Evolutionary conservation across 2,888 invertebrate genomes (phyloP), one percentile per base, ranked within the genome.

Genomic region (Cephus pygmeus): DNA sequence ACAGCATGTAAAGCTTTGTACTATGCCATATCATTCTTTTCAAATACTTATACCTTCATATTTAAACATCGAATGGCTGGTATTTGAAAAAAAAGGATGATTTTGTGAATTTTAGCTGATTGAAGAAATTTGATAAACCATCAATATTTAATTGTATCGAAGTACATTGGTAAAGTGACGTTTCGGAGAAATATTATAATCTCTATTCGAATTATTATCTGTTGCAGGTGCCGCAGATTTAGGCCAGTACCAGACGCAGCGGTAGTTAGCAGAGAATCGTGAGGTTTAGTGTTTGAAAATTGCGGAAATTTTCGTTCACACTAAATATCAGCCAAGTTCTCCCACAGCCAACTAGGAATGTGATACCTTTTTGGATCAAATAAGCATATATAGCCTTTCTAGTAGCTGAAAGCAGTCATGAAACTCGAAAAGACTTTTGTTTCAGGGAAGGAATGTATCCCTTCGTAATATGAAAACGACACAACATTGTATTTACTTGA

Each of bases 211-310:
- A n/a, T 34, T 40, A 71, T 68, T 75, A 33, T n/a, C 34, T 82
- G 79, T 88, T 88, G 12, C 83, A 91, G 91, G 84, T 91, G 91
- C 82, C 90, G 91, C 81, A 88, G 91, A 87, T 91, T 90, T 86
- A 88, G 90, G 85, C 91, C 91, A 82, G 89, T 91, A 85, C 90
- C 90, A 77, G 91, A 91, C 78, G 85, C 88, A 83, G 87, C 90
- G 79, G 87, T 91, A 87, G 85, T 87, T 81, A 89, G 88, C 86
- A 87, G 88, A 85, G 90, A 91, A 81, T 90, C 91, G 91, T 91
- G 91, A 91, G 90, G 85, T 81, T 89, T 85, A 86, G 83, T 84
- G 78, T 80, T 82, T 69, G 81, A 84, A 84, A 81, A 79, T 77
- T 81, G 79, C 82, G 81, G 83, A 87, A 86, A 83, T 86, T 81